phyloP scores from a whole-genome alignment of 2,888 invertebrate genomes.

The Hirtodrosophila alboralis region DNA sequence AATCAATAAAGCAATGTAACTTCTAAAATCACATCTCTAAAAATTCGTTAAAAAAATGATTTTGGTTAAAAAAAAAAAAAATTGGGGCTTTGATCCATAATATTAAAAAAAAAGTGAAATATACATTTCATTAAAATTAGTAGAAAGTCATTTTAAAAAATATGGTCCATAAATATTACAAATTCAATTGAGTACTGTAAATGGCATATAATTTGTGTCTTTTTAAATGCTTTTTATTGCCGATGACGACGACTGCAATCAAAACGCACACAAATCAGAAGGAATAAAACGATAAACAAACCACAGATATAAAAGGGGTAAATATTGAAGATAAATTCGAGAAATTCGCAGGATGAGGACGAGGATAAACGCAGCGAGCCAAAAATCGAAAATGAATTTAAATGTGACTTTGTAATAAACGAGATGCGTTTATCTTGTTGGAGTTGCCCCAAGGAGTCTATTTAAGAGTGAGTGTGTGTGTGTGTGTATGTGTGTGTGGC shows the following conservation, averaged over 20 bases:
- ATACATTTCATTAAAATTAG: too few species aligned
- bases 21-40: too few species aligned
- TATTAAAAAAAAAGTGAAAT: too few species aligned
- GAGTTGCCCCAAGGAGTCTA: not conserved
- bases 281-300: not conserved
- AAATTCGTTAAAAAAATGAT: too few species aligned
- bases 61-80: too few species aligned
- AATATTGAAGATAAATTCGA: slow-evolving; percentile 65
- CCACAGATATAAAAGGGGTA: slow-evolving; percentile 25
- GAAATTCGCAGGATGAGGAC: slow-evolving; percentile 10
- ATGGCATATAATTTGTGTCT: slow-evolving; percentile 68
- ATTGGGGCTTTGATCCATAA: too few species aligned
- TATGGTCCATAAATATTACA: slow-evolving; percentile 56
- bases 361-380: slow-evolving; percentile 32
- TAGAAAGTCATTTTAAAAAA: too few species aligned
- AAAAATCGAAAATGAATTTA: slow-evolving; percentile 77
- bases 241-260: slow-evolving; percentile 51
- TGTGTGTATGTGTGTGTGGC: slow-evolving; percentile 22
- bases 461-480: too few species aligned
- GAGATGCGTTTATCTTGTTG: slow-evolving; percentile 54
- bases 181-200: slow-evolving; percentile 46
- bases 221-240: slow-evolving; percentile 77
- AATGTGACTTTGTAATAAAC: slow-evolving; percentile 70
- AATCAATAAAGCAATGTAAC: too few species aligned
- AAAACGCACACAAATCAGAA: slow-evolving; percentile 15